Evolutionary conservation across 2,797 vertebrate species (phyloP).

Genomic region (Ispidina picta): DNA sequence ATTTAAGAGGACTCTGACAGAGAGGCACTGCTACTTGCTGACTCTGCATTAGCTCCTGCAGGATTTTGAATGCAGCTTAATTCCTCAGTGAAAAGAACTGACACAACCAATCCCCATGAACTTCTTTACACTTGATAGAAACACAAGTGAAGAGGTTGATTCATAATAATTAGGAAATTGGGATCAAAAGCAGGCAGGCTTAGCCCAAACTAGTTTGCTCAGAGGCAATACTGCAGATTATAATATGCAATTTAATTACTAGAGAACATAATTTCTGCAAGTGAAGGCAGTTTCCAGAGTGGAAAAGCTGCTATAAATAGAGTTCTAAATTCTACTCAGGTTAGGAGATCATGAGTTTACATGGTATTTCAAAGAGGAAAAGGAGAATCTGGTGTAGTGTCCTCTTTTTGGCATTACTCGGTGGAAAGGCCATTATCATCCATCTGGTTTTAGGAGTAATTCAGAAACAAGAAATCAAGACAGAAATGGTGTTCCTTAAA

Average conservation of each 20-base stretch:
- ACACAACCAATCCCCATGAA: not conserved
- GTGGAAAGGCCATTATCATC: not conserved
- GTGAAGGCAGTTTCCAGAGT: slow-evolving; percentile 3
- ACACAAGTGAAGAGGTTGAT: slow-evolving; percentile 1
- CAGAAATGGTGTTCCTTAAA: not conserved
- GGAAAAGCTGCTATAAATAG: slow-evolving; percentile 26
- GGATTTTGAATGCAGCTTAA: slow-evolving; percentile 25
- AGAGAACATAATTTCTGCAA: slow-evolving; percentile 8
- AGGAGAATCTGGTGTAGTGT: not conserved
- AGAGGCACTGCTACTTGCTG: slow-evolving; percentile 18
- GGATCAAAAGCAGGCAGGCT: not conserved
- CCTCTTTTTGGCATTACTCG: not conserved
- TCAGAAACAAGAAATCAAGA: slow-evolving; percentile 11
- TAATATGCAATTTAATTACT: slow-evolving; percentile 10
- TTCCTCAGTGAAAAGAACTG: slow-evolving; percentile 15
- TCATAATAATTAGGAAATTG: slow-evolving; percentile 27
- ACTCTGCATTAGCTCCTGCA: slow-evolving; percentile 1
- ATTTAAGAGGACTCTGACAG: slow-evolving; percentile 32
- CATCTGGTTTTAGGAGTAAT: not conserved
- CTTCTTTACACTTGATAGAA: slow-evolving; percentile 14
- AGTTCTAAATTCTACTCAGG: slow-evolving; percentile 9
- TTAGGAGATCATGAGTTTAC: slow-evolving; percentile 2
- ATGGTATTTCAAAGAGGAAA: not conserved
- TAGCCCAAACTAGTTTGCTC: not conserved
- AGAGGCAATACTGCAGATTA: not conserved